These are phyloP conservation scores for Coremacera marginata DNA, from an alignment of 2,888 invertebrate genomes.

Conservation along the genomic window DNA sequence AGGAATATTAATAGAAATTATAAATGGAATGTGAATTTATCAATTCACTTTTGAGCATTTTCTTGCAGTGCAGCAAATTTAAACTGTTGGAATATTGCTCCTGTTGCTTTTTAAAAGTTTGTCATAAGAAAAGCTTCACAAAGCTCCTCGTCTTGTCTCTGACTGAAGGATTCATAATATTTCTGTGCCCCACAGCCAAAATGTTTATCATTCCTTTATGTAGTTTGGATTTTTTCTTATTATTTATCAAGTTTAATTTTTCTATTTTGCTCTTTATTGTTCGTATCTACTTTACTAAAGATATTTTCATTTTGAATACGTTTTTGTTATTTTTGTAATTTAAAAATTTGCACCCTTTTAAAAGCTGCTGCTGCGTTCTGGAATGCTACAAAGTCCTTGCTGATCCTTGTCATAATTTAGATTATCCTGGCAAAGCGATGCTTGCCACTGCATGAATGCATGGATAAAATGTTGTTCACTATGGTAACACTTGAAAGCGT, in stretches of 20 bases:
- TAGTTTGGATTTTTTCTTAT: not conserved
- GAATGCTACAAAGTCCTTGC: constrained; percentile 1
- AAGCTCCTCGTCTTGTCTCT: constrained; percentile 21
- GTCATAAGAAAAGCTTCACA: not conserved
- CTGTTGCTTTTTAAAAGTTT: not conserved
- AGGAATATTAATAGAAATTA: too few relatives aligned
- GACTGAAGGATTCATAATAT: constrained; percentile 49
- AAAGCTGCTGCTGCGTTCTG: constrained; percentile 2
- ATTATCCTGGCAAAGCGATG: constrained; percentile 5
- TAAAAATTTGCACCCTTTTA: constrained; percentile 20
- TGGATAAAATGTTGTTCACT: not conserved
- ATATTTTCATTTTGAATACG: not conserved
- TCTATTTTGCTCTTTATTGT: not conserved
- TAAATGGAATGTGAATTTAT: too few relatives aligned
- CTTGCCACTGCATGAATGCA: not conserved
- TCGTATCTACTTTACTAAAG: not conserved
- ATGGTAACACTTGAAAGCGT: not conserved
- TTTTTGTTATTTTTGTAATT: constrained; percentile 28
- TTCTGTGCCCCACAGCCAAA: constrained; percentile 51
- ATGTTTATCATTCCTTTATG: constrained; percentile 48
- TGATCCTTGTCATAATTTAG: constrained; percentile 35
- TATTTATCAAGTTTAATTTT: not conserved
- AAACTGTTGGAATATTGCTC: not conserved
- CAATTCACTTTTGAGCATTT: not conserved
- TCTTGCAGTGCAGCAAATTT: not conserved